Evolutionary conservation across 2,113 vertebrate genomes (phyloP), one percentile per base, ranked within the genome.

Genomic region (Gnathonemus echidnorhynchus): DNA sequence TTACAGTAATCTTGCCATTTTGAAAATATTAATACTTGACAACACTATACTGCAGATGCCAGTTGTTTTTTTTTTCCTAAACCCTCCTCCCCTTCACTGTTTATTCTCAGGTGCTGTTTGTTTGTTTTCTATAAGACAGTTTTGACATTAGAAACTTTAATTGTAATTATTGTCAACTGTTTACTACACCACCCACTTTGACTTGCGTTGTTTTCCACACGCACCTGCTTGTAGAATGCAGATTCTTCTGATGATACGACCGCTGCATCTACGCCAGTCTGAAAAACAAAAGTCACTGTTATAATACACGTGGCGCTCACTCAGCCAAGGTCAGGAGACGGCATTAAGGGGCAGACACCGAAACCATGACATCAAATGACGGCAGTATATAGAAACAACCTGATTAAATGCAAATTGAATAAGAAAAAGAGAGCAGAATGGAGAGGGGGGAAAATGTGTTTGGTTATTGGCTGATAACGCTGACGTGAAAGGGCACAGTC

Each of bases 341-440:
- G 8, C 49, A 58, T 52, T 50, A 39, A 58, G 31, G n/a, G 31
- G 56, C 46, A 49, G 84, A 48, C 45, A 24, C 21, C 21, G 46
- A 86, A 86, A 86, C 46, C 21, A 86, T 58, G n/a, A 56, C 48
- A 21, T 42, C n/a, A 87, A 19, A 53, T 27, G 49, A 19, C 19
- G 5, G 49, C 83, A 9, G 31, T 27, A 87, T 46, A 88, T 88
- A 27, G 50, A 42, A 42, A 62, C 10, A 31, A 11, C n/a, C 27
- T 56, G 86, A 87, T 87, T 49, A 66, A 62, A 88, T 88, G 87
- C 53, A 88, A 13, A 58, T 62, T 88, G 27, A 21, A 42, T 52
- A 53, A 52, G 13, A 87, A 87, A 87, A 87, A 53, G 13, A 52
- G 15, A 87, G 45, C 17, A 45, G 77, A 21, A 7, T 83, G 42